Evolutionary conservation across 2,113 vertebrate genomes (phyloP).

Genomic region (Gnathonemus longibarbis): DNA sequence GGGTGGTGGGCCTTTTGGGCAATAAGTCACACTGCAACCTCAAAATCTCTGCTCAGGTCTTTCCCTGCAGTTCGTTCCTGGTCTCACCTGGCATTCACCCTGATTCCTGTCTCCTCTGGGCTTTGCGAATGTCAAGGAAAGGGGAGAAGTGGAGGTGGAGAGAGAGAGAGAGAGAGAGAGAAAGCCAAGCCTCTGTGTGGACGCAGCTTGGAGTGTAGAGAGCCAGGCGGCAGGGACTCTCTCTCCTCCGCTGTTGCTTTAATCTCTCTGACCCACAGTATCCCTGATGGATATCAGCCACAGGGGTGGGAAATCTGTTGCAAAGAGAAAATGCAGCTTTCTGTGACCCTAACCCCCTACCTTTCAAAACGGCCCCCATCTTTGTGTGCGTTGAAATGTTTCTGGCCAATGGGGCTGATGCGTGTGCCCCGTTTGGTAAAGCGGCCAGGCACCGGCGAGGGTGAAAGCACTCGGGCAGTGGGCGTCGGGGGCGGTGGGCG

Average conservation of each 20-base stretch:
- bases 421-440: not conserved
- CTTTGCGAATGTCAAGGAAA: not conserved
- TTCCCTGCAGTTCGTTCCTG: not conserved
- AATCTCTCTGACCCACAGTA: not conserved
- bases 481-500: not conserved
- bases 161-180: not conserved
- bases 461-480: not conserved
- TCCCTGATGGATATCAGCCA: not conserved
- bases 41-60: not conserved
- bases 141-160: not conserved
- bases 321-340: not conserved
- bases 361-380: not conserved
- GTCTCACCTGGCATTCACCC: not conserved
- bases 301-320: not conserved
- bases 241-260: not conserved
- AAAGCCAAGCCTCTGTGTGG: not conserved
- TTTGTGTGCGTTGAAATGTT: not conserved
- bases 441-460: not conserved
- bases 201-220: not conserved
- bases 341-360: not conserved
- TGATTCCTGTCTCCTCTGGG: not conserved
- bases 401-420: not conserved
- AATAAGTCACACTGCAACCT: not conserved
- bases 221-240: not conserved
- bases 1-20: not conserved